These are phyloP conservation scores for Catamblyrhynchus diadema DNA, from an alignment of 2,797 vertebrate genomes.

Conservation along the genomic window DNA sequence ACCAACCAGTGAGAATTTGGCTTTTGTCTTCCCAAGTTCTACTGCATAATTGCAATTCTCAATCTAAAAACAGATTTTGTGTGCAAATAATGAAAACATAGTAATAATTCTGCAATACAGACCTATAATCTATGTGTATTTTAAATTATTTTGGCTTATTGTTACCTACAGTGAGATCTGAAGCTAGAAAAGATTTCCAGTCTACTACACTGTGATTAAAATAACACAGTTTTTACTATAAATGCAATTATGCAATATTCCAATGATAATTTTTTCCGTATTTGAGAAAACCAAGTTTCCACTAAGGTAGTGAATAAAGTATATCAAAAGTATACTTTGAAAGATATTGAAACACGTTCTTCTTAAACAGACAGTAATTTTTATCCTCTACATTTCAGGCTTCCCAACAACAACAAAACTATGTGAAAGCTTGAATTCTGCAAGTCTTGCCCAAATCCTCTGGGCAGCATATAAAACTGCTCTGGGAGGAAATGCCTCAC, in stretches of 20 bases:
- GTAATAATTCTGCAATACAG: background rate
- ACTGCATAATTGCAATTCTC: constrained; percentile 99
- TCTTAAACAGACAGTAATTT: background rate
- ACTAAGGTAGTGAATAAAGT: background rate
- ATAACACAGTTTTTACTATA: background rate
- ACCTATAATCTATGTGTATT: background rate
- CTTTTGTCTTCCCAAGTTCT: constrained; percentile 84
- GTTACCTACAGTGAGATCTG: background rate
- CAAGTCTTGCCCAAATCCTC: background rate
- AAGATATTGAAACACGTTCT: background rate
- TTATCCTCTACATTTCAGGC: background rate
- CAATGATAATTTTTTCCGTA: background rate
- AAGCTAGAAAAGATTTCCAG: background rate
- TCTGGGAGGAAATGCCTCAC: background rate
- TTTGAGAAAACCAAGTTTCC: background rate
- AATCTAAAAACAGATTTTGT: constrained; percentile 76
- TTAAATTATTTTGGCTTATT: background rate
- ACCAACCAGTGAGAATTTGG: constrained; percentile 94
- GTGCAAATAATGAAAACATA: background rate
- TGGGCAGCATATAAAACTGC: background rate
- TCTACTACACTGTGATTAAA: background rate
- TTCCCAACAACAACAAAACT: background rate
- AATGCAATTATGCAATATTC: background rate
- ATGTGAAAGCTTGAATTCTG: background rate
- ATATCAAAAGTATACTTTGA: background rate